phyloP scores from a whole-genome alignment of 2,888 invertebrate genomes.

The Diarsia mendica region DNA sequence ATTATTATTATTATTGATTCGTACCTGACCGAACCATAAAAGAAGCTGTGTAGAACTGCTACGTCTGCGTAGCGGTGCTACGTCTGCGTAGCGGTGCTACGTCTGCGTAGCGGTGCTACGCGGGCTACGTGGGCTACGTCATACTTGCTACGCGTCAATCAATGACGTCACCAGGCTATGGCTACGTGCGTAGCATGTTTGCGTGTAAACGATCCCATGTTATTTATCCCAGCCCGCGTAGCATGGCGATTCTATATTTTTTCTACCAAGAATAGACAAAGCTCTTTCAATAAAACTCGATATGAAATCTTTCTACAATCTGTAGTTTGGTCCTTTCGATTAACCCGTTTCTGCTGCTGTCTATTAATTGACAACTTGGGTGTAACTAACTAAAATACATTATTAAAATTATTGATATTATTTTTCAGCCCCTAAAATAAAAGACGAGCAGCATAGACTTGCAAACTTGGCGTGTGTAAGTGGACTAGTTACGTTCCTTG shows the following conservation, averaged over 20 bases:
- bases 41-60: not conserved
- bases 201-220: not conserved
- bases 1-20: too few relatives aligned
- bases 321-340: too few relatives aligned
- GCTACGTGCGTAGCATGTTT: not conserved
- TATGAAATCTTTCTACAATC: too few relatives aligned
- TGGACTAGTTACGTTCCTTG: constrained; percentile 84
- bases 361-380: too few relatives aligned
- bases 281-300: too few relatives aligned
- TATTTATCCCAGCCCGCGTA: not conserved
- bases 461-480: constrained; percentile 85
- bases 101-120: constrained; percentile 1
- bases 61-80: constrained; percentile 1
- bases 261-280: too few relatives aligned
- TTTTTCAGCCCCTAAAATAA: constrained; percentile 84
- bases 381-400: not conserved
- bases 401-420: not conserved
- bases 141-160: not conserved
- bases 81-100: not conserved
- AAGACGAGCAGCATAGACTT: constrained; percentile 83
- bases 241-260: too few relatives aligned
- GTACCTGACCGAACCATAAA: not conserved
- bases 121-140: not conserved
- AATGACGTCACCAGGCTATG: not conserved
- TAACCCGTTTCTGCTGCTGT: too few relatives aligned